Conservation (phyloP, 2,888 invertebrate genomes). For the Oligia latruncula region DNA sequence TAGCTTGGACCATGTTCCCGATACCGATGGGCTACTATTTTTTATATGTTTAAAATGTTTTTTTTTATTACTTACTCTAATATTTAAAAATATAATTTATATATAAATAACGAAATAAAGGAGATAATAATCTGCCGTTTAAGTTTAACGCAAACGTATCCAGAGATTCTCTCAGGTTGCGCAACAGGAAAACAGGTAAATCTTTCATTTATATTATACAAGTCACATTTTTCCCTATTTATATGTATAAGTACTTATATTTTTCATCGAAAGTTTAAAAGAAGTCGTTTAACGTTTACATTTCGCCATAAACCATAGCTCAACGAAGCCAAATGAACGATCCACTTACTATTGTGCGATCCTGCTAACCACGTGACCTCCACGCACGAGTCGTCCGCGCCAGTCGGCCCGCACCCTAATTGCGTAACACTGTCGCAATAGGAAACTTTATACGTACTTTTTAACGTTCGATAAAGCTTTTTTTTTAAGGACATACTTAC, state of each 20-base stretch:
- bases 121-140: background rate
- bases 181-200: background rate
- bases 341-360: background rate
- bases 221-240: too few species aligned
- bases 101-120: too few species aligned
- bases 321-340: slow-evolving; percentile 22
- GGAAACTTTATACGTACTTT: background rate
- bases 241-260: background rate
- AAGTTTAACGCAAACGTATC: background rate
- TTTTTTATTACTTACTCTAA: too few species aligned
- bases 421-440: slow-evolving; percentile 11
- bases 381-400: background rate
- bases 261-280: background rate
- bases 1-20: too few species aligned
- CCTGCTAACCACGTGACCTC: slow-evolving; percentile 10
- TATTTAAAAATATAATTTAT: too few species aligned
- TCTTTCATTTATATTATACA: background rate
- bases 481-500: background rate
- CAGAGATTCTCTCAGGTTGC: background rate
- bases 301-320: background rate
- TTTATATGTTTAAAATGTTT: too few species aligned
- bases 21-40: too few species aligned
- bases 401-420: background rate
- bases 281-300: background rate
- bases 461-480: background rate